phyloP scores from a whole-genome alignment of 1,140 invertebrate genomes.

The Papilio helenus region DNA sequence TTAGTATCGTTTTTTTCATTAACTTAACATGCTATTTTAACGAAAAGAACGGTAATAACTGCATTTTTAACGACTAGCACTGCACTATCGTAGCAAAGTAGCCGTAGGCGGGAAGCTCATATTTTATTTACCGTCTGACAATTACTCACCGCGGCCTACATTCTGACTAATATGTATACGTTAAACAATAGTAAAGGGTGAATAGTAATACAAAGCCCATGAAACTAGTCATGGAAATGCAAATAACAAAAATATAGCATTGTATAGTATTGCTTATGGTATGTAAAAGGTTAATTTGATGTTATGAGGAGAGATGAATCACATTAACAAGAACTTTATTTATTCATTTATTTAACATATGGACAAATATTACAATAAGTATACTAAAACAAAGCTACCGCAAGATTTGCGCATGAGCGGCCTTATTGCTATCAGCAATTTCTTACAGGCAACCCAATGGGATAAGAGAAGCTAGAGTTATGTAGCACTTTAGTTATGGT shows the following conservation, averaged over 20 bases:
- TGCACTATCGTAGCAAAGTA: conserved; percentile 5
- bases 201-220: background rate
- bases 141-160: conserved; percentile 26
- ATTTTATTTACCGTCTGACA: conserved; percentile 14
- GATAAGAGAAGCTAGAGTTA: too few species aligned
- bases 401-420: too few species aligned
- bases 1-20: background rate
- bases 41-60: background rate
- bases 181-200: conserved; percentile 6
- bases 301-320: too few species aligned
- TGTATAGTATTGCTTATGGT: background rate
- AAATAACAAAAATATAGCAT: background rate
- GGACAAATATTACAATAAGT: too few species aligned
- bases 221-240: background rate
- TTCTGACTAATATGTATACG: background rate
- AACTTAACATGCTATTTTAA: background rate
- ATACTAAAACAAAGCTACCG: too few species aligned
- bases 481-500: too few species aligned
- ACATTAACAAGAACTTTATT: too few species aligned
- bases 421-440: too few species aligned
- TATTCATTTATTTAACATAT: too few species aligned
- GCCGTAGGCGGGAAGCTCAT: background rate
- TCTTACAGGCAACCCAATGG: too few species aligned
- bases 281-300: too few species aligned
- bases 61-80: background rate